Percentiles rank a stretch among this genome's conserved stretches.
These are phyloP conservation scores for Palythoa caribaeorum DNA, from an alignment of 92 coral and sea anemone genomes.

Conservation along the genomic window DNA sequence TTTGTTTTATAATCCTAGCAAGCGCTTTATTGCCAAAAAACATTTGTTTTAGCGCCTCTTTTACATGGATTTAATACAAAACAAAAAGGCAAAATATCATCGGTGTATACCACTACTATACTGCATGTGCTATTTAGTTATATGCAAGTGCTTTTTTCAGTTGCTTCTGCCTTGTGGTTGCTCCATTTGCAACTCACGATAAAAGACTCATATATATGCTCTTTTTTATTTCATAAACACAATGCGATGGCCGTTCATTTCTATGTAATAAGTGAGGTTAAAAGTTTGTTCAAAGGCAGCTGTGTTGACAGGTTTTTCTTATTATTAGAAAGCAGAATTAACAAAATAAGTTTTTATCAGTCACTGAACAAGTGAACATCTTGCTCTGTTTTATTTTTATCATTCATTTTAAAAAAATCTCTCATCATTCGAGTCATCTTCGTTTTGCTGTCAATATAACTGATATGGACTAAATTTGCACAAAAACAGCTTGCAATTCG, in stretches of 20 bases:
- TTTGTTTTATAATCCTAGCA: not conserved
- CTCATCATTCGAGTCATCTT: too few species aligned
- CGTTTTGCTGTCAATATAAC: too few species aligned
- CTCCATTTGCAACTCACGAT: not conserved
- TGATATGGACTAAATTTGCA: too few species aligned
- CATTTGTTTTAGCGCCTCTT: not conserved
- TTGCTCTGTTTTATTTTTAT: not conserved
- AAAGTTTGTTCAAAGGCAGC: constrained; percentile 19
- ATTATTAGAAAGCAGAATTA: not conserved
- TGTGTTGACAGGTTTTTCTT: not conserved
- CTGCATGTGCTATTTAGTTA: too few species aligned
- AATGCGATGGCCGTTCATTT: not conserved
- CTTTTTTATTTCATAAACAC: constrained; percentile 12
- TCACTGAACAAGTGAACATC: not conserved
- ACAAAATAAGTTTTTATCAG: not conserved
- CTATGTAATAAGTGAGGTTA: constrained; percentile 13
- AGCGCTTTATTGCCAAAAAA: not conserved
- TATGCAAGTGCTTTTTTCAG: not conserved
- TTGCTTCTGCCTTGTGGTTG: too few species aligned
- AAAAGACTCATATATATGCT: not conserved
- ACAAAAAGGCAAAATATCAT: not conserved
- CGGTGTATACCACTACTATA: too few species aligned
- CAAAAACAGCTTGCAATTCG: too few species aligned
- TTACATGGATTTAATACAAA: not conserved
- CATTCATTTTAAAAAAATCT: too few species aligned